Percentiles rank a stretch among this genome's conserved stretches.
phyloP scores from a whole-genome alignment of 1,140 invertebrate genomes.

The roundworm (Caenorhabditis elegans) region DNA sequence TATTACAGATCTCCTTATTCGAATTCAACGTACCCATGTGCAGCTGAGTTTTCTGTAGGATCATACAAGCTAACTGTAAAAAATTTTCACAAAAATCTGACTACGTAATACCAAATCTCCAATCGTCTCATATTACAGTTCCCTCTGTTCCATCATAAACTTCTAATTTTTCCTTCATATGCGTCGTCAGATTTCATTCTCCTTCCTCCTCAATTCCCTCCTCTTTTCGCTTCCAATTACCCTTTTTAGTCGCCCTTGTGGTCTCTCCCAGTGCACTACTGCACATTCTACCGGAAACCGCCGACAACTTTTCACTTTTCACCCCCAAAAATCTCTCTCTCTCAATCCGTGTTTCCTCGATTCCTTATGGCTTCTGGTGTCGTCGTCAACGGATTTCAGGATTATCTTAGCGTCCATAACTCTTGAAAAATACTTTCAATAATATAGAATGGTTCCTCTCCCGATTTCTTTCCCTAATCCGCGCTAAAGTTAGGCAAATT shows the following conservation, averaged over 20 bases:
- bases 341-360: not conserved
- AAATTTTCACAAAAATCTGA: too few relatives aligned
- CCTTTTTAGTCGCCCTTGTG: not conserved
- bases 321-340: not conserved
- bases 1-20: too few relatives aligned
- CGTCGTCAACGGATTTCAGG: not conserved
- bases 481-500: too few relatives aligned
- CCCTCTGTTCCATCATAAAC: too few relatives aligned
- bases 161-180: not conserved
- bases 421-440: not conserved
- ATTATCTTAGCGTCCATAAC: not conserved
- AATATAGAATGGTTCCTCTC: not conserved
- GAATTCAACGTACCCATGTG: too few relatives aligned
- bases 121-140: too few relatives aligned
- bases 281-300: constrained; percentile 19
- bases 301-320: constrained; percentile 27
- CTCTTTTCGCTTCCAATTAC: constrained; percentile 18
- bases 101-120: too few relatives aligned
- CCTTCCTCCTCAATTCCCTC: not conserved
- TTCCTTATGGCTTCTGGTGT: not conserved
- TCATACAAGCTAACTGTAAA: too few relatives aligned
- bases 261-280: not conserved
- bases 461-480: too few relatives aligned
- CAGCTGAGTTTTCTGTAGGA: too few relatives aligned
- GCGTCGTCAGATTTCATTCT: constrained; percentile 29